A percentile compares a stretch with the other conserved stretches of the same genome.
phyloP scores from a whole-genome alignment of 37 sponge, comb jelly and placozoan genomes.

The Petrosia ficiformis region DNA sequence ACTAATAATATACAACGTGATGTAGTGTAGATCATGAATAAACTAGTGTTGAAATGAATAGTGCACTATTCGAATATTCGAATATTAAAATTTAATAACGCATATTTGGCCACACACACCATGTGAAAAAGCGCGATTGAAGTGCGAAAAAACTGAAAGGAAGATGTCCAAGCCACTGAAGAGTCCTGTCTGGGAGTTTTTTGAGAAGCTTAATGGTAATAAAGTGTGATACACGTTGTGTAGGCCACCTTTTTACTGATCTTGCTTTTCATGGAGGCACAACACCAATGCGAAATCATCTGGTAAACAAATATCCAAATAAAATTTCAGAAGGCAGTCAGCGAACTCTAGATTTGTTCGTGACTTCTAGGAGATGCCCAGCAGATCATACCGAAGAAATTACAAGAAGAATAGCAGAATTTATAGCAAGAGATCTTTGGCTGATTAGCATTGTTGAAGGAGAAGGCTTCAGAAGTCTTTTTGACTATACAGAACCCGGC shows the following conservation, averaged over 20 bases:
- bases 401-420: constrained; percentile 4
- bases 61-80: background rate
- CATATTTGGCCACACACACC: background rate
- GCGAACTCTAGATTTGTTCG: background rate
- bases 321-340: background rate
- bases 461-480: constrained; percentile 3
- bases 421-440: constrained; percentile 7
- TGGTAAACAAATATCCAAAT: background rate
- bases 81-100: background rate
- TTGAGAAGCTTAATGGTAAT: constrained; percentile 5
- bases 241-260: background rate
- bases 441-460: constrained; percentile 5
- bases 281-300: constrained; percentile 3
- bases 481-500: constrained; percentile 3
- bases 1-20: too few relatives aligned
- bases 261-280: constrained; percentile 13
- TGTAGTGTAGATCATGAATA: too few relatives aligned
- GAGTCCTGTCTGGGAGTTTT: constrained; percentile 19
- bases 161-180: background rate
- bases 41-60: background rate
- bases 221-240: constrained; percentile 4
- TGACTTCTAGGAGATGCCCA: background rate
- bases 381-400: background rate
- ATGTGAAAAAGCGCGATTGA: too few relatives aligned
- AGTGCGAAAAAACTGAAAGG: too few relatives aligned